Percentiles rank a stretch among this genome's conserved stretches.
phyloP scores from a whole-genome alignment of 1,140 invertebrate genomes.

The Ditylenchus dipsaci region DNA sequence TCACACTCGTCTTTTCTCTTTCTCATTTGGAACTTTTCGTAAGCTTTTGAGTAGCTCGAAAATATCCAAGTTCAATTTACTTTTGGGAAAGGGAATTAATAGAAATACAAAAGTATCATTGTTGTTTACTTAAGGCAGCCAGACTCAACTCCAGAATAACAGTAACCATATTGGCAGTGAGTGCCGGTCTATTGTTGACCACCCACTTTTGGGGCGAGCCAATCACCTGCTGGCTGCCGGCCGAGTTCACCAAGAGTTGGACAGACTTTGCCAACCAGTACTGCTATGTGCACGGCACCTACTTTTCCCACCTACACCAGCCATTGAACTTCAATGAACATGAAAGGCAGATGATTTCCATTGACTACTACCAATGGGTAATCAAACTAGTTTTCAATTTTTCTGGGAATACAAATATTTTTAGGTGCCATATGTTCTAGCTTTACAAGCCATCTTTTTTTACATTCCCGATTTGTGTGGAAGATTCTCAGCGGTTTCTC shows the following conservation, averaged over 20 bases:
- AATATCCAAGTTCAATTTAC: too few species aligned
- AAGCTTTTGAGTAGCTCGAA: too few species aligned
- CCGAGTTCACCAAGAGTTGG: slow-evolving; percentile 55
- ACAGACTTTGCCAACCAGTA: slow-evolving; percentile 57
- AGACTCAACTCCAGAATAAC: slow-evolving; percentile 54
- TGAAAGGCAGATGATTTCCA: slow-evolving; percentile 35
- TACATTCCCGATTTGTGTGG: slow-evolving; percentile 56
- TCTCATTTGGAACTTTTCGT: too few species aligned
- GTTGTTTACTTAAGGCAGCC: slow-evolving; percentile 43
- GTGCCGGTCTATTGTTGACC: slow-evolving; percentile 45
- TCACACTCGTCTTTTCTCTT: too few species aligned
- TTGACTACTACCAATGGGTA: slow-evolving; percentile 57
- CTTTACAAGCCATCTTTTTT: slow-evolving; percentile 52
- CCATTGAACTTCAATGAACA: slow-evolving; percentile 47
- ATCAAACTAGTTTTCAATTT: not conserved
- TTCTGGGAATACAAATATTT: slow-evolving; percentile 10
- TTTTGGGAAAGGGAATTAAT: too few species aligned
- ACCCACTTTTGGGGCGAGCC: slow-evolving; percentile 58
- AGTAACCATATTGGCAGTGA: slow-evolving; percentile 48
- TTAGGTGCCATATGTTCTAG: slow-evolving; percentile 55
- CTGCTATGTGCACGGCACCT: slow-evolving; percentile 57
- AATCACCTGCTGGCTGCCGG: slow-evolving; percentile 57
- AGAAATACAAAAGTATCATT: too few species aligned
- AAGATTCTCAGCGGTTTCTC: slow-evolving; percentile 44
- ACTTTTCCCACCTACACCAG: slow-evolving; percentile 48